phyloP scores from a whole-genome alignment of 2,113 vertebrate genomes.

The Malurus melanocephalus region DNA sequence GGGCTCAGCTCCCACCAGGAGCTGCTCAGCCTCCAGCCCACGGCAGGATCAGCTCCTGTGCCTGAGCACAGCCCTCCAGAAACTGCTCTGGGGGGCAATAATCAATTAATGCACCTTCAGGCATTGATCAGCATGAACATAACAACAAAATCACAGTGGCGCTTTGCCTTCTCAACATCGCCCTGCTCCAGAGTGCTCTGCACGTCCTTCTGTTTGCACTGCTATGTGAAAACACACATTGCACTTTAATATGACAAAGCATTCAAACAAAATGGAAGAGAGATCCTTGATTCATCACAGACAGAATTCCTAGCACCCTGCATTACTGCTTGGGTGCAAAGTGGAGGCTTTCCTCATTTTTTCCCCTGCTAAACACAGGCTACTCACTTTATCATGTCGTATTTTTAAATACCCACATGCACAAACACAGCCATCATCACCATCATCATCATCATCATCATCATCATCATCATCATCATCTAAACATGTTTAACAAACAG shows the following conservation, averaged over 20 bases:
- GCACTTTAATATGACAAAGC: conserved; percentile 25
- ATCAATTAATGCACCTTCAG: background rate
- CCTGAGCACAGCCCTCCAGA: background rate
- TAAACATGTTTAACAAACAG: background rate
- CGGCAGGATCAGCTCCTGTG: background rate
- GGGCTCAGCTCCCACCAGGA: background rate
- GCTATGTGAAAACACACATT: background rate
- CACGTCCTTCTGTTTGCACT: background rate
- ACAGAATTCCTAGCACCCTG: background rate
- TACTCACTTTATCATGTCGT: background rate
- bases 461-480: background rate
- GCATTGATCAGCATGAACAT: background rate
- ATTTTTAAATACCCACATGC: background rate
- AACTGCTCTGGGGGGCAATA: background rate
- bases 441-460: too few species aligned
- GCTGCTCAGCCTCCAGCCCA: background rate
- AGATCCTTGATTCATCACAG: background rate
- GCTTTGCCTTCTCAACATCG: background rate
- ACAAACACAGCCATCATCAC: background rate
- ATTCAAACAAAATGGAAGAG: conserved; percentile 54
- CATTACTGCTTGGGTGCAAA: background rate
- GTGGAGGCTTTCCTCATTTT: background rate
- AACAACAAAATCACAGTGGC: background rate
- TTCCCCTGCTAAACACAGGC: background rate
- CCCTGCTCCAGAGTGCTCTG: background rate